Evolutionary conservation across 2,888 invertebrate genomes (phyloP).

Genomic region (Pyrocoelia pectoralis): DNA sequence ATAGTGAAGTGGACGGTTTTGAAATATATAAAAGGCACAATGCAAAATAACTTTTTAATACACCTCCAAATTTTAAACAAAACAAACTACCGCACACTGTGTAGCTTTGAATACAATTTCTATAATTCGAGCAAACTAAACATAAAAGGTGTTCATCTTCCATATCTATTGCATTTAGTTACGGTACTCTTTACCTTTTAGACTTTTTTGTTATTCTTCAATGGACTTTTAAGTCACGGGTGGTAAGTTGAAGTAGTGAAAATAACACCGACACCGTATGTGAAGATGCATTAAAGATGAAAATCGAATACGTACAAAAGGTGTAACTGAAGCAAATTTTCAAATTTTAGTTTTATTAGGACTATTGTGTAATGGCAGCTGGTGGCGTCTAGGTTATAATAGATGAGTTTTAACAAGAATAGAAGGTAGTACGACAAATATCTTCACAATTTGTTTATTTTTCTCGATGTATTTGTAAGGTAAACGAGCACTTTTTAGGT

Average conservation of each 20-base stretch:
- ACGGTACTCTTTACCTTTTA: conserved; percentile 51
- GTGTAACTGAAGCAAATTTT: conserved; percentile 54
- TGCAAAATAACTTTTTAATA: conserved; percentile 5
- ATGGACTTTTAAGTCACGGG: conserved; percentile 45
- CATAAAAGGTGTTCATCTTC: conserved; percentile 42
- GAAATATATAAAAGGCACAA: neutral
- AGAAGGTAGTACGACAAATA: conserved; percentile 20
- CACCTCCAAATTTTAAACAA: conserved; percentile 3
- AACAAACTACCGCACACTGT: conserved; percentile 52
- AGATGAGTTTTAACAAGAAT: conserved; percentile 18
- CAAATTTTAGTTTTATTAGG: conserved; percentile 54
- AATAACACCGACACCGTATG: conserved; percentile 34
- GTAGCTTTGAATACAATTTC: conserved; percentile 42
- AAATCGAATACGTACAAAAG: conserved; percentile 25
- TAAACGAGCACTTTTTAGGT: neutral
- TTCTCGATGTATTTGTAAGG: neutral
- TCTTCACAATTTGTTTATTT: conserved; percentile 27
- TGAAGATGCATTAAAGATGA: neutral
- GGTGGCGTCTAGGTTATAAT: conserved; percentile 35
- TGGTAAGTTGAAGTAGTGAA: conserved; percentile 21
- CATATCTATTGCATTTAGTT: conserved; percentile 46
- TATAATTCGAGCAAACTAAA: conserved; percentile 36
- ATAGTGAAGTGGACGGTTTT: no score
- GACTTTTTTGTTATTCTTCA: conserved; percentile 41
- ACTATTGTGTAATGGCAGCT: conserved; percentile 45